Conservation (phyloP, 2,888 invertebrate species). For the Spodoptera exigua region DNA sequence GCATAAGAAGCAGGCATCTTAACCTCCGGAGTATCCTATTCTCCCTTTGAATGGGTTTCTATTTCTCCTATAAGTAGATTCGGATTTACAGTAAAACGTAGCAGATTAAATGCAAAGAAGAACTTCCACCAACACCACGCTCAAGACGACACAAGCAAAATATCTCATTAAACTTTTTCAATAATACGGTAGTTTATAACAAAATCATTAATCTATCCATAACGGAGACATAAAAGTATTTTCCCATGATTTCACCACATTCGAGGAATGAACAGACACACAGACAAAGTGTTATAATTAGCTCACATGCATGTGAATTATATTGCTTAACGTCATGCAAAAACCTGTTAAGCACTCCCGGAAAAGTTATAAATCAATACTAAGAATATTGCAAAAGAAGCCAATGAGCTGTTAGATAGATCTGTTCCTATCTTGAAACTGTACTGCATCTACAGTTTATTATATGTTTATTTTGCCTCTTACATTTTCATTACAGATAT, state of each 20-base stretch:
- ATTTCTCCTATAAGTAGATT: too few relatives aligned
- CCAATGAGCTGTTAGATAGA: too few relatives aligned
- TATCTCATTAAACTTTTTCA: slow-evolving; percentile 24
- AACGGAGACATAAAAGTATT: slow-evolving; percentile 21
- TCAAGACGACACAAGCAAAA: slow-evolving; percentile 20
- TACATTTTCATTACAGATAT: too few relatives aligned
- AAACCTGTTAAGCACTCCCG: slow-evolving; percentile 35
- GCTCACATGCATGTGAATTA: slow-evolving; percentile 46
- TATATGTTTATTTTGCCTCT: too few relatives aligned
- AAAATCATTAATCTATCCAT: slow-evolving; percentile 14
- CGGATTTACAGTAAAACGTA: too few relatives aligned
- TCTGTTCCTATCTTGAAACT: too few relatives aligned
- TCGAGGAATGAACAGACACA: slow-evolving; percentile 50
- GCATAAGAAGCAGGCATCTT: too few relatives aligned
- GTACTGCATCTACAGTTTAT: too few relatives aligned
- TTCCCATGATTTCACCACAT: slow-evolving; percentile 57
- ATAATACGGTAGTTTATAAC: slow-evolving; percentile 14
- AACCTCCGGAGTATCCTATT: too few relatives aligned
- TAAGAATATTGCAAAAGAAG: not conserved
- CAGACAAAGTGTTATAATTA: slow-evolving; percentile 52
- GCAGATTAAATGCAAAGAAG: not conserved
- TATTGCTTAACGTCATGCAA: slow-evolving; percentile 39
- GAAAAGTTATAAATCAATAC: slow-evolving; percentile 26
- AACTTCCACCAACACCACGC: not conserved
- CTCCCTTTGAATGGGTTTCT: too few relatives aligned